Percentiles rank a stretch among this genome's conserved stretches.
phyloP scores from a whole-genome alignment of 2,888 invertebrate species.

The Itoplectis maculator region DNA sequence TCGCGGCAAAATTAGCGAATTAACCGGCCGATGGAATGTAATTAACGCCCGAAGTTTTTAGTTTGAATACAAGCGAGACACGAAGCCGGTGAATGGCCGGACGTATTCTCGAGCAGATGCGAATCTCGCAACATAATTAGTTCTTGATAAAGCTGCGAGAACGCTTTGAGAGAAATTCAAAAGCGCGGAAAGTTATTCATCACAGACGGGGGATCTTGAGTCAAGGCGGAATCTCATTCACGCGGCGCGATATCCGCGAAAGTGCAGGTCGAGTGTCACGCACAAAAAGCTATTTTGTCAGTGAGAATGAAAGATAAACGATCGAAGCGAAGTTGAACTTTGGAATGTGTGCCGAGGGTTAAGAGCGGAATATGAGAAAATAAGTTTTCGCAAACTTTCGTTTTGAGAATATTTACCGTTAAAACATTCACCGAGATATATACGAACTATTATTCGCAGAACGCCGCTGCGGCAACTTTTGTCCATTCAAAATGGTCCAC shows the following conservation, averaged over 20 bases:
- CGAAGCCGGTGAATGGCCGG: neutral
- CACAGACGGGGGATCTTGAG: neutral
- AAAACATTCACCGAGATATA: too few relatives aligned
- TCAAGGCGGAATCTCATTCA: neutral
- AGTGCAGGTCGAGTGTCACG: neutral
- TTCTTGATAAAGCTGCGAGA: neutral
- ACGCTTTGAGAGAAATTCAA: neutral
- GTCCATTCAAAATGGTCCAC: neutral
- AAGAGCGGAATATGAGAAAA: neutral
- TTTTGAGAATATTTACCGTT: too few relatives aligned
- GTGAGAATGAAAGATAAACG: neutral
- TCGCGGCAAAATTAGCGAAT: too few relatives aligned
- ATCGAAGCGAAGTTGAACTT: neutral
- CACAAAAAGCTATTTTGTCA: neutral
- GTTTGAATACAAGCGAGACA: neutral
- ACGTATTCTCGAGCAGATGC: neutral
- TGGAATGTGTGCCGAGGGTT: neutral
- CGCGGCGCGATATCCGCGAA: neutral
- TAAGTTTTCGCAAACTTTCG: neutral
- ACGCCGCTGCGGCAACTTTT: neutral
- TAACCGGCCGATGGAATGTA: too few relatives aligned
- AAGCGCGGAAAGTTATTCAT: neutral
- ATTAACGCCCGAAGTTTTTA: neutral
- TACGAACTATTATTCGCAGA: neutral
- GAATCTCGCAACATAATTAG: too few relatives aligned